Evolutionary conservation across 2,797 vertebrate species (phyloP).

Genomic region (Spondyliosoma cantharus): DNA sequence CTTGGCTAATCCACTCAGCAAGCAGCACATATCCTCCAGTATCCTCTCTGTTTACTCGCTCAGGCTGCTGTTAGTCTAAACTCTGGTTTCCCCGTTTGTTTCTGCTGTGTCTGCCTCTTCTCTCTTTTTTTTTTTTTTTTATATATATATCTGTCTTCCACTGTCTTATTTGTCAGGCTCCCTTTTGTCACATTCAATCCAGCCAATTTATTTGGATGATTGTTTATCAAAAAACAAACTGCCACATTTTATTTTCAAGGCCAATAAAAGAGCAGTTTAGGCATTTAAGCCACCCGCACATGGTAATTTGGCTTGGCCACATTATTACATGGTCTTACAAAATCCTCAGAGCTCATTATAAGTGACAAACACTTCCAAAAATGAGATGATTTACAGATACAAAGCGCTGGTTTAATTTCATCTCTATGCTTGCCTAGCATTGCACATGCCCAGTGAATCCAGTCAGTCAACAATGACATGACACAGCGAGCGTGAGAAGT

Average conservation of each 20-base stretch:
- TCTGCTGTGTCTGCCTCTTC: conserved; percentile 34
- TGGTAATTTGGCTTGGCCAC: background rate
- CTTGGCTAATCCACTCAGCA: conserved; percentile 63
- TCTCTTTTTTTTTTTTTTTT: conserved; percentile 45
- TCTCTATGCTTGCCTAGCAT: background rate
- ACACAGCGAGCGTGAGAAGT: conserved; percentile 38
- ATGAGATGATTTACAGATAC: background rate
- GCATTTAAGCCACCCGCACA: conserved; percentile 17
- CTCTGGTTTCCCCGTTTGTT: conserved; percentile 30
- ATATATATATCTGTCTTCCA: conserved; percentile 16
- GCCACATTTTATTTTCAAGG: conserved; percentile 6
- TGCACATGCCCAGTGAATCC: conserved; percentile 42
- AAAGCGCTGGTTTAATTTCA: conserved; percentile 15
- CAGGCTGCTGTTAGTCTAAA: conserved; percentile 25
- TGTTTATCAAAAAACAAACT: background rate
- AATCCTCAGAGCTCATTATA: background rate
- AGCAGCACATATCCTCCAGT: conserved; percentile 57
- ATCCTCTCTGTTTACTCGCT: conserved; percentile 61
- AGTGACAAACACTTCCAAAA: background rate
- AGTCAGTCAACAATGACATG: conserved; percentile 45
- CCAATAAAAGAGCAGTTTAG: conserved; percentile 5
- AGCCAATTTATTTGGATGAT: background rate
- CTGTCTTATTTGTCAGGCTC: conserved; percentile 1
- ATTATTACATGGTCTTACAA: conserved; percentile 6
- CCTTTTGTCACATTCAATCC: conserved; percentile 6